Conservation (phyloP, 2,113 vertebrate genomes). For the Eulacestoma nigropectus region DNA sequence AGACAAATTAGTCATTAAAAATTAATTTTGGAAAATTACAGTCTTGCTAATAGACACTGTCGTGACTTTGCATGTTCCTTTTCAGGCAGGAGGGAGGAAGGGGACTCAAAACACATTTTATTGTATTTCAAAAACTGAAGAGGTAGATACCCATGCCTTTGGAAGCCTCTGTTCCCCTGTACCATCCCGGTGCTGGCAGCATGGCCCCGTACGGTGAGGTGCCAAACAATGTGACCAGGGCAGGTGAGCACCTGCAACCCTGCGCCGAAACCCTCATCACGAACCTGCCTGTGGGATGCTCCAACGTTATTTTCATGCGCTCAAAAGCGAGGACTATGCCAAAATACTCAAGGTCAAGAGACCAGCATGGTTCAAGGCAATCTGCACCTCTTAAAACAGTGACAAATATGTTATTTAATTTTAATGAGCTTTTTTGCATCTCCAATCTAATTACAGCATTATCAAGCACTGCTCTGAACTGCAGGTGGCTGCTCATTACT, state of each 20-base stretch:
- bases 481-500: slow-evolving; percentile 79
- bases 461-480: slow-evolving; percentile 79
- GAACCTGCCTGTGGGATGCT: neutral
- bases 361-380: slow-evolving; percentile 74
- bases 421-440: slow-evolving; percentile 83
- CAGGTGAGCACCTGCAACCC: neutral
- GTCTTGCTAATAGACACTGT: neutral
- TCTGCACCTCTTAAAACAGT: slow-evolving; percentile 80
- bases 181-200: neutral
- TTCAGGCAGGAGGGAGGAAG: neutral
- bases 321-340: slow-evolving; percentile 44
- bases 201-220: fast-evolving
- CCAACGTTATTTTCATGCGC: neutral
- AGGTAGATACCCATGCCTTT: neutral
- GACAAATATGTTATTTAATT: slow-evolving; percentile 84
- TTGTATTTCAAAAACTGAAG: neutral
- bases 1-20: slow-evolving; percentile 60
- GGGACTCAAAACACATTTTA: neutral
- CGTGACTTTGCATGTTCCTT: neutral
- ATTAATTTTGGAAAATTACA: slow-evolving; percentile 61
- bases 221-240: fast-evolving
- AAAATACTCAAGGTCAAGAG: slow-evolving; percentile 79
- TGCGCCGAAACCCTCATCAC: fast-evolving
- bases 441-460: slow-evolving; percentile 83
- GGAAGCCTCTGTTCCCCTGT: fast-evolving